Conservation (phyloP, 30 jellyfish, hydroid and myxozoan genomes). For the Chrysaora quinquecirrha region DNA sequence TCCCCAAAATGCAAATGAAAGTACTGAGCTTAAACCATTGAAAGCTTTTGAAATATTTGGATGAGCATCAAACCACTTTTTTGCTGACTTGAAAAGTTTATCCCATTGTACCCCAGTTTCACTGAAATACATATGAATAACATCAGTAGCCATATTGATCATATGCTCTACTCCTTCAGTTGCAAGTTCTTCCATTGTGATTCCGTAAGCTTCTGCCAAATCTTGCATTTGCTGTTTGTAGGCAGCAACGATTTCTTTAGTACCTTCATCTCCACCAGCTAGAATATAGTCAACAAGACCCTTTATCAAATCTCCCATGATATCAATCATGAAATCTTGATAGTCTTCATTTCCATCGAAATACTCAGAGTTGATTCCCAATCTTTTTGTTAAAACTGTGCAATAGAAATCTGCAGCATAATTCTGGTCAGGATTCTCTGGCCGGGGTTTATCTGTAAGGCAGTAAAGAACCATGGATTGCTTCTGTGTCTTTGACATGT, state of each 20-base stretch:
- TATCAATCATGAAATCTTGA: neutral
- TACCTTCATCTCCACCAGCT: neutral
- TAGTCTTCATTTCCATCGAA: neutral
- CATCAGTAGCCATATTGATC: too few species aligned
- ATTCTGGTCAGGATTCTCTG: neutral
- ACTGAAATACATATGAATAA: too few species aligned
- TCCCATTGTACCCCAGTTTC: too few species aligned
- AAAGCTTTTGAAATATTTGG: too few species aligned
- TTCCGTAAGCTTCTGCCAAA: neutral
- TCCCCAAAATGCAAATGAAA: too few species aligned
- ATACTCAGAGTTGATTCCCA: neutral
- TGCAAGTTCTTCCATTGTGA: neutral
- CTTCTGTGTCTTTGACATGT: neutral
- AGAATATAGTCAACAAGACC: neutral
- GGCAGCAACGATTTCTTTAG: neutral
- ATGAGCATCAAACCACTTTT: too few species aligned
- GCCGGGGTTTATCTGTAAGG: neutral
- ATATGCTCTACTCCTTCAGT: too few species aligned
- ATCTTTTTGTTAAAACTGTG: neutral
- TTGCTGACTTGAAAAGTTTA: too few species aligned
- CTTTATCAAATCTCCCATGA: neutral
- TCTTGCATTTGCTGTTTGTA: neutral
- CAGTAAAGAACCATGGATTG: conserved; percentile 5
- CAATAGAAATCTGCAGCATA: neutral
- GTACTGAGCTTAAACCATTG: too few species aligned